Evolutionary conservation across 2,888 invertebrate genomes (phyloP).

Genomic region (Papilio gigon): DNA sequence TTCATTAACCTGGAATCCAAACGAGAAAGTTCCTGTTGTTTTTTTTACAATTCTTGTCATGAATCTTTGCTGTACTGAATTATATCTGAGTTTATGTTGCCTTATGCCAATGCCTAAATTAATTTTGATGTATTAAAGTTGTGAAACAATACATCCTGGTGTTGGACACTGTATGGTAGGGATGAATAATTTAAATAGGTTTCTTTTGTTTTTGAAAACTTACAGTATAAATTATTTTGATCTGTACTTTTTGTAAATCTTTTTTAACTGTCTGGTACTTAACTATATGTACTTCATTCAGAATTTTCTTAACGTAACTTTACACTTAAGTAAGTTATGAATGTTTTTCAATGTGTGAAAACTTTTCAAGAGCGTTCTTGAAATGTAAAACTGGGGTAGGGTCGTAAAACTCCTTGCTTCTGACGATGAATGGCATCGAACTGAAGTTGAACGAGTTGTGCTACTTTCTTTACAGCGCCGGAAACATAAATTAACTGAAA

Average conservation of each 20-base stretch:
- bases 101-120: too few relatives aligned
- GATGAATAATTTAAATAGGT: too few relatives aligned
- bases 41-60: conserved; percentile 21
- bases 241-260: too few relatives aligned
- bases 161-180: too few relatives aligned
- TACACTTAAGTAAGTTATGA: conserved; percentile 15
- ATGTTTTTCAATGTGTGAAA: conserved; percentile 24
- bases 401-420: conserved; percentile 15
- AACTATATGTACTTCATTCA: too few relatives aligned
- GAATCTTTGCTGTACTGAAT: background rate
- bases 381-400: conserved; percentile 3
- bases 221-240: too few relatives aligned
- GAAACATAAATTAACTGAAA: background rate
- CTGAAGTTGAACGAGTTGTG: conserved; percentile 15
- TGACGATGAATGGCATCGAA: conserved; percentile 8
- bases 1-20: conserved; percentile 40
- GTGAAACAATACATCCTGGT: too few relatives aligned
- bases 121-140: too few relatives aligned
- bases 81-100: background rate
- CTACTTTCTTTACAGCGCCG: background rate
- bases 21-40: conserved; percentile 13
- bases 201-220: too few relatives aligned
- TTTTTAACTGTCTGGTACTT: too few relatives aligned
- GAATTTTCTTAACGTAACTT: background rate
- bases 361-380: conserved; percentile 4